Percentiles rank a stretch among this genome's conserved stretches.
Evolutionary conservation across 2,797 vertebrate species (phyloP).

Genomic region (Triplophysa bombifrons): DNA sequence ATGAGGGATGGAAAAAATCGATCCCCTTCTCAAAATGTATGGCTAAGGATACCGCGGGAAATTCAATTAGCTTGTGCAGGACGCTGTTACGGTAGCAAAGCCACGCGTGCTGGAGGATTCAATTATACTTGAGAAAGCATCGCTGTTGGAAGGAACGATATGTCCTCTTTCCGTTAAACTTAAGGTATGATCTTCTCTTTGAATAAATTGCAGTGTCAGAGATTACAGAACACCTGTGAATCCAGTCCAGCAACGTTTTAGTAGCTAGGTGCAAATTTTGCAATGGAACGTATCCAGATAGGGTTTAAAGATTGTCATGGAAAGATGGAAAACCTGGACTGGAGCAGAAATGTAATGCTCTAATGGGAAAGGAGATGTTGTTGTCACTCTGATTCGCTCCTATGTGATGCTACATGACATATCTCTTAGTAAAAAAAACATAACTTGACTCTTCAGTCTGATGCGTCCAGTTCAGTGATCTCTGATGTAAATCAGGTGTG

Average conservation of each 20-base stretch:
- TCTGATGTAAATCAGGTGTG: background rate
- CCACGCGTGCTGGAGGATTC: conserved; percentile 53
- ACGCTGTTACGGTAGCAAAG: conserved; percentile 53
- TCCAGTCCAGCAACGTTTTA: background rate
- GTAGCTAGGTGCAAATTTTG: background rate
- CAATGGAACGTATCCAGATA: background rate
- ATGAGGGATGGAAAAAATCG: conserved; percentile 42
- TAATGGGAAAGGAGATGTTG: background rate
- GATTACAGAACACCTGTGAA: conserved; percentile 11
- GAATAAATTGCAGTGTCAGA: conserved; percentile 29
- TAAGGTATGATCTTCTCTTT: conserved; percentile 23
- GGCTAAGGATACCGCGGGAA: conserved; percentile 55
- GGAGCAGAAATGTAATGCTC: background rate
- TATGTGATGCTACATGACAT: background rate
- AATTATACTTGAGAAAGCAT: conserved; percentile 55
- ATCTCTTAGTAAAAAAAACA: background rate
- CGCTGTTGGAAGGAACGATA: conserved; percentile 51
- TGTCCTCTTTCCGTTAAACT: conserved; percentile 43
- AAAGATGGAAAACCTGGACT: background rate
- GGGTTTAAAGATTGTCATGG: background rate
- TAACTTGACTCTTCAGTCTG: conserved; percentile 28
- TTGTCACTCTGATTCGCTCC: background rate
- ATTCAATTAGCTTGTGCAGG: conserved; percentile 63
- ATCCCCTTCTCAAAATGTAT: conserved; percentile 37
- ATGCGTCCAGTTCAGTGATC: background rate